Base-by-base conservation (phyloP, 2,797 vertebrate species). In the Anniella stebbinsi region DNA sequence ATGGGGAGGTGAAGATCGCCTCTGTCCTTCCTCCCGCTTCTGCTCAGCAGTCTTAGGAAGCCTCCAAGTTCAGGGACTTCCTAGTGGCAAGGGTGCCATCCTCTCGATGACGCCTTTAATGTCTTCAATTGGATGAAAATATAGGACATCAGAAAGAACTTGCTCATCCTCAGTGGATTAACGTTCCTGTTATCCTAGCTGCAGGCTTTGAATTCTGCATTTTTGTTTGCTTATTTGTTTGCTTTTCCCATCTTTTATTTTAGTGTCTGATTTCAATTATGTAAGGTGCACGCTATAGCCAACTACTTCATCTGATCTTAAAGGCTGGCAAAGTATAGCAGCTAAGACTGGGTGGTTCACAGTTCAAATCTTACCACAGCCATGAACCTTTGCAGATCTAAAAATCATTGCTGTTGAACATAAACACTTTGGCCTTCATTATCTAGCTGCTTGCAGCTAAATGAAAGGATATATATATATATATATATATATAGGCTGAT, bases 21-120 rank as follows among this genome's bases (percentile, higher is more conserved):
- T 48, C 48, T 48, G 8, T 48, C 8, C 4, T 48, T 48, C 48
- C 8, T 48, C 48, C 48, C 8, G 48, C 48, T 8, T 48, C 48
- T 4, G 48, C 48, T 48, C 8, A 8, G 60, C 60, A 63, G 60
- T 17, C 18, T 18, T 63, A 17, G 12, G 60, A 63, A 21, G 60
- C 60, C 60, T 63, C 60, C 4, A 17, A 60, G 18, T 60, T 60
- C 6, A 23, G 60, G 6, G 60, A 13, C 60, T 63, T 63, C 21
- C 60, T 5, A 25, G 18, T 18, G 15, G 60, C 4, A 15, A 63
- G 1, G 60, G 60, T 4, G 21, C 60, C 23, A 25, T 63, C 23
- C 4, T 6, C 1, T 18, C 15, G 60, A 63, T 63, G 18, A 18
- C 60, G 15, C 21, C 60, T 18, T 88, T 63, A 0, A 0, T 78